Percentiles rank a stretch among this genome's conserved stretches.
Conservation (phyloP, 1,140 invertebrate species). For the Drosophila nigrodunni region DNA sequence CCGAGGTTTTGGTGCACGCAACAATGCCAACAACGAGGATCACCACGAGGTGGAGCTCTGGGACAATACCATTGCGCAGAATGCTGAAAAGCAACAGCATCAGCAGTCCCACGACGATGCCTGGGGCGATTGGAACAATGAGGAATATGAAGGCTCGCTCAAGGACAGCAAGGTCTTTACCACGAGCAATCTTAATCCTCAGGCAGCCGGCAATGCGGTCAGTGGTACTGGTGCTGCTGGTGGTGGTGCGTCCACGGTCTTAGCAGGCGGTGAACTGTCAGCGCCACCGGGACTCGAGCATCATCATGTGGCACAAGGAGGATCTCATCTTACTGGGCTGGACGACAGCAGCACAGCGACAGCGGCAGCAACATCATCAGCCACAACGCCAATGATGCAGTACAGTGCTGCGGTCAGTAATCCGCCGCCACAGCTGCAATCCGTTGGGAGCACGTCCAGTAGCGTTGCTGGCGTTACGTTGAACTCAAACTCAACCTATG, state of each 20-base stretch:
- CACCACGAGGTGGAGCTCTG: constrained; percentile 85
- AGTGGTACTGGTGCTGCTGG: constrained; percentile 43
- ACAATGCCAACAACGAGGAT: constrained; percentile 78
- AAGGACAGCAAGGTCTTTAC: constrained; percentile 98
- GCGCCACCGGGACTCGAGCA: constrained; percentile 81
- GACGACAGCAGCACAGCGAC: constrained; percentile 36
- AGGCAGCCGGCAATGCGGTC: constrained; percentile 71
- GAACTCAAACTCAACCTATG: constrained; percentile 51
- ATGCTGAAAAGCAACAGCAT: constrained; percentile 79
- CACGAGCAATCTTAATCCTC: constrained; percentile 86
- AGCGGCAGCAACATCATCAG: constrained; percentile 55
- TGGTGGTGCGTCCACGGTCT: too few relatives aligned
- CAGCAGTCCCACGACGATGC: constrained; percentile 79
- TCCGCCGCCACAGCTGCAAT: constrained; percentile 71
- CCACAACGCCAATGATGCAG: constrained; percentile 74
- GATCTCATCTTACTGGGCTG: constrained; percentile 70
- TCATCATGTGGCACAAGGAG: constrained; percentile 68
- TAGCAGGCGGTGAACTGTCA: constrained; percentile 53
- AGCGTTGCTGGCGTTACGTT: constrained; percentile 33
- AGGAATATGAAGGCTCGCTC: constrained; percentile 96
- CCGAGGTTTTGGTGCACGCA: constrained; percentile 84
- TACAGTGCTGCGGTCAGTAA: constrained; percentile 80
- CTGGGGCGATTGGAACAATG: constrained; percentile 94
- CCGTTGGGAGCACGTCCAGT: constrained; percentile 50
- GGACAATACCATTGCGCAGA: constrained; percentile 84